A percentile compares a stretch with the other conserved stretches of the same genome.
phyloP scores from a whole-genome alignment of 1,140 invertebrate species.

The Aculops lycopersici region DNA sequence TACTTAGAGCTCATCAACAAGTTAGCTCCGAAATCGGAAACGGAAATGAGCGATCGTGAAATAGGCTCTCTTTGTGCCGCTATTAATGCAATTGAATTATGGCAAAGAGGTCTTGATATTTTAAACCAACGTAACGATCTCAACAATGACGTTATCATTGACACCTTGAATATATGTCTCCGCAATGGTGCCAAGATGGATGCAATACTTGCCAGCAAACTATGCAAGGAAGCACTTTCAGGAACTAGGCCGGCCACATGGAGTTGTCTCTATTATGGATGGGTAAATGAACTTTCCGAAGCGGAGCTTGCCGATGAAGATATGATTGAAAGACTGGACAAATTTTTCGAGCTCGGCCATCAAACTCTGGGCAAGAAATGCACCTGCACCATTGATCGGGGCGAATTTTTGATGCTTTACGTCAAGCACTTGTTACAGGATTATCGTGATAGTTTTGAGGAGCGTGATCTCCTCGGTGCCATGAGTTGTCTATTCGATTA shows the following conservation, averaged over 20 bases:
- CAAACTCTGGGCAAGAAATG: conserved; percentile 3
- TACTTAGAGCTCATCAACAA: conserved; percentile 4
- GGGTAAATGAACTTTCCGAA: background rate
- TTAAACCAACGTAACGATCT: conserved; percentile 3
- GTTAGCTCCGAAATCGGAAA: conserved; percentile 5
- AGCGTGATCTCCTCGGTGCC: conserved; percentile 3
- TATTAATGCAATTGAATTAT: conserved; percentile 3
- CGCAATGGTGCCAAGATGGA: background rate
- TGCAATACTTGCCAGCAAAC: conserved; percentile 1
- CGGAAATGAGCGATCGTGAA: conserved; percentile 4
- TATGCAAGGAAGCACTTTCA: conserved; percentile 2
- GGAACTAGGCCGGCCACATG: conserved; percentile 1
- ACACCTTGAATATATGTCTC: conserved; percentile 1
- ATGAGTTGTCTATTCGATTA: conserved; percentile 7
- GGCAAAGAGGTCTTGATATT: conserved; percentile 7
- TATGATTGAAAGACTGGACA: background rate
- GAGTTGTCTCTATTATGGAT: conserved; percentile 2
- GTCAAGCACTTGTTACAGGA: conserved; percentile 1
- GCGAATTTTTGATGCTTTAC: conserved; percentile 5
- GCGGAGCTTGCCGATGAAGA: background rate
- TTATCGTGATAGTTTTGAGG: conserved; percentile 1
- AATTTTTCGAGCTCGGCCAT: conserved; percentile 3
- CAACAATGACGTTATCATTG: background rate
- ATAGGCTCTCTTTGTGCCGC: conserved; percentile 3
- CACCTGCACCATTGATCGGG: conserved; percentile 4